Evolutionary conservation across 2,113 vertebrate species (phyloP).

Genomic region (Elachura formosa): DNA sequence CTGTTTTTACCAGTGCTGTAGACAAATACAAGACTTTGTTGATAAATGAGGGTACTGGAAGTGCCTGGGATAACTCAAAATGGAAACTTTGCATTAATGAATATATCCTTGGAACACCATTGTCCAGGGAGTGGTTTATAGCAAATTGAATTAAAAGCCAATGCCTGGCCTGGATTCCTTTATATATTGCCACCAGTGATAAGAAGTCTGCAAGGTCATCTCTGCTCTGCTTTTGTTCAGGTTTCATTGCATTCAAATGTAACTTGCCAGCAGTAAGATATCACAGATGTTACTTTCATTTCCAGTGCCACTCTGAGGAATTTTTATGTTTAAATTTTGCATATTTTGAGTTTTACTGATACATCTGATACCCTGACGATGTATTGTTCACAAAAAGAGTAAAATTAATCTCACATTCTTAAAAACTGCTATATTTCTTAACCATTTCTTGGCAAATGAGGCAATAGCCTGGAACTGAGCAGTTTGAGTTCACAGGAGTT

Average conservation of each 20-base stretch:
- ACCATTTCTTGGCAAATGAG: constrained; percentile 33
- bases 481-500: constrained; percentile 15
- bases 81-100: not conserved
- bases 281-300: constrained; percentile 33
- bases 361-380: not conserved
- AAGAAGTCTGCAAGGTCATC: not conserved
- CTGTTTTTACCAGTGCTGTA: not conserved
- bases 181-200: not conserved
- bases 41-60: not conserved
- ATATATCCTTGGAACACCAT: not conserved
- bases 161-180: not conserved
- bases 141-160: not conserved
- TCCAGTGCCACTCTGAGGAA: not conserved
- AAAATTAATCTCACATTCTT: constrained; percentile 44
- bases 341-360: constrained; percentile 16
- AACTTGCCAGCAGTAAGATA: not conserved
- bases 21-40: not conserved
- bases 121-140: not conserved
- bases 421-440: constrained; percentile 28
- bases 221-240: not conserved
- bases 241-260: not conserved
- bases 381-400: not conserved
- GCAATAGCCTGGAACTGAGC: constrained; percentile 19
- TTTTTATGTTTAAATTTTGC: constrained; percentile 13
- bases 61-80: not conserved